Base-by-base conservation (phyloP, 2,888 invertebrate species). In the Hyposoter dolosus region DNA sequence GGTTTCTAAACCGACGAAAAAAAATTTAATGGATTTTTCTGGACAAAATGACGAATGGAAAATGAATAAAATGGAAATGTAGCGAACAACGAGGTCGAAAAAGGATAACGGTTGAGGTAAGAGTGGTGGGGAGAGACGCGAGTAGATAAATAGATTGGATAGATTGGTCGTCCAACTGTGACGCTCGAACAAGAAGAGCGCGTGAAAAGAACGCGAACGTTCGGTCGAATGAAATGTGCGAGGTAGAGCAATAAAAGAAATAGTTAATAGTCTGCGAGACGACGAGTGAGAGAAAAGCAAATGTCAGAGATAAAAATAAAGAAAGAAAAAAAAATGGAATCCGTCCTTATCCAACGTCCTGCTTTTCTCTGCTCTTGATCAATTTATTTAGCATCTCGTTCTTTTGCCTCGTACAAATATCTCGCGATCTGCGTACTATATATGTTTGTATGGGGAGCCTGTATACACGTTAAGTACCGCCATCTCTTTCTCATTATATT, bases 131-230 rank as follows among this genome's bases (percentile, higher is more conserved):
- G 84, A 75, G 81, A 60, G 66, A 66, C 50, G 60, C 35, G 71
- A 83, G 65, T 82, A 74, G 83, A 88, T 85, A 86, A 88, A 86
- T 84, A 80, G 82, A 83, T 83, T 79, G 81, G 71, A 83, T 81
- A 81, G 76, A 84, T 82, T 75, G 82, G 60, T 68, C 60, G 74
- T 69, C 63, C 69, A 82, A 79, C n/a, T 65, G 50, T 56, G 75
- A 74, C 78, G 65, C 71, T 71, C 28, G n/a, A 63, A 35, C 32
- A 47, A 50, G 77, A 66, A 65, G 45, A 79, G 65, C 71, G 35
- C 3, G 65, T 75, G 68, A 75, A 53, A 60, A 84, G 60, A 72
- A 79, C 66, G 78, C 66, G 69, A 80, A 79, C 47, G n/a, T 45
- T 3, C 74, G 35, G 35, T 66, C 45, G 63, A 78, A 68, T 32